Evolutionary conservation across 2,113 vertebrate genomes (phyloP).

Genomic region (Balaenoptera acutorostrata): DNA sequence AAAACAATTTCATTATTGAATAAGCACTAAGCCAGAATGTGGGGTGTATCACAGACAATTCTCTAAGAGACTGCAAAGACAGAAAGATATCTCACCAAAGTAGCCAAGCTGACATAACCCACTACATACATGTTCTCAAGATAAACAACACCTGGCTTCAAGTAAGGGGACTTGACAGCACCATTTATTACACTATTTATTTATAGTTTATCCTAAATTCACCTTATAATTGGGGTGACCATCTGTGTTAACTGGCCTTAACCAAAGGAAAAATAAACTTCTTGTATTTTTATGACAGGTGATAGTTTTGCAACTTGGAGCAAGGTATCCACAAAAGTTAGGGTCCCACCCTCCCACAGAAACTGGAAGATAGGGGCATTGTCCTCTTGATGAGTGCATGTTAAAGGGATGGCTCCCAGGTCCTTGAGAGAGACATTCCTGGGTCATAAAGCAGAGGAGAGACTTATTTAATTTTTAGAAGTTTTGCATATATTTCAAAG

Average conservation of each 20-base stretch:
- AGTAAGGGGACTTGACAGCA: neutral
- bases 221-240: neutral
- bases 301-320: neutral
- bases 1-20: neutral
- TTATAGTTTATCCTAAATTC: neutral
- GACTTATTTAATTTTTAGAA: neutral
- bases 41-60: neutral
- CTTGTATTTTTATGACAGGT: neutral
- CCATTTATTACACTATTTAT: neutral
- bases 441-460: neutral
- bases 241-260: neutral
- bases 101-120: neutral
- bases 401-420: neutral
- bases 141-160: neutral
- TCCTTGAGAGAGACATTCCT: neutral
- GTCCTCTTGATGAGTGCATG: neutral
- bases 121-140: neutral
- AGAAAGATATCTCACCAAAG: neutral
- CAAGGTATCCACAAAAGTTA: neutral
- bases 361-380: neutral
- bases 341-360: neutral
- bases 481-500: neutral
- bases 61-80: neutral
- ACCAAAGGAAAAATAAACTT: neutral
- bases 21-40: neutral